These are phyloP conservation scores for Drosophila paranaensis DNA, from an alignment of 2,888 invertebrate genomes.

Conservation along the genomic window DNA sequence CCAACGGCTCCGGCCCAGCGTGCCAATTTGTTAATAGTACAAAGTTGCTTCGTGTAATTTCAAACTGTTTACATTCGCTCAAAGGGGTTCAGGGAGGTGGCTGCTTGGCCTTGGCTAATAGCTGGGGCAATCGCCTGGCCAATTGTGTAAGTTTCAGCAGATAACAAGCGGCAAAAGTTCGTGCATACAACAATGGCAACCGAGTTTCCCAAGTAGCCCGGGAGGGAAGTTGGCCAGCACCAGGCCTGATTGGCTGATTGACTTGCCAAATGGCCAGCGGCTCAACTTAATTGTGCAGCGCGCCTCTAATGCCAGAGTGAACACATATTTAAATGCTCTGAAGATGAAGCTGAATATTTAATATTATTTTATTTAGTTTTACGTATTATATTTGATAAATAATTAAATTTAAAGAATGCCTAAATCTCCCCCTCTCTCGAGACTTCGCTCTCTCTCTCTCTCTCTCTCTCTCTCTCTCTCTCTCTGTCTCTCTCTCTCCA, in stretches of 20 bases:
- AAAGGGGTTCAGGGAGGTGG: constrained; percentile 14
- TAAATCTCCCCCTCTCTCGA: too few relatives aligned
- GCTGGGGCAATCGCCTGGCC: constrained; percentile 44
- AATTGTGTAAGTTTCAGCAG: constrained; percentile 68
- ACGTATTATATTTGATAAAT: too few relatives aligned
- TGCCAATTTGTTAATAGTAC: constrained; percentile 75
- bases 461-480: too few relatives aligned
- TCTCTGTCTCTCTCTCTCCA: not conserved
- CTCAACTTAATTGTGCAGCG: constrained; percentile 61
- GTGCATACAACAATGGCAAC: constrained; percentile 53
- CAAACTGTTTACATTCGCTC: constrained; percentile 70
- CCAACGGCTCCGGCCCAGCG: constrained; percentile 50
- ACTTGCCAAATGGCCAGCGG: constrained; percentile 64
- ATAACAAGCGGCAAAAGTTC: constrained; percentile 61
- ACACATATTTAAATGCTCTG: constrained; percentile 16
- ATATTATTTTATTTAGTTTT: too few relatives aligned
- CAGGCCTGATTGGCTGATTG: constrained; percentile 71
- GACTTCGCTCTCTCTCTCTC: too few relatives aligned
- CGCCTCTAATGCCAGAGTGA: constrained; percentile 41
- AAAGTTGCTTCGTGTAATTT: constrained; percentile 65
- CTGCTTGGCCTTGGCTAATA: not conserved
- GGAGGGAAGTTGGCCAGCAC: constrained; percentile 21
- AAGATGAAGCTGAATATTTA: too few relatives aligned
- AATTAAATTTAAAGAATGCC: too few relatives aligned
- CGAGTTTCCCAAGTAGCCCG: constrained; percentile 19